Conservation (phyloP, 2,888 invertebrate species). For the Crioceris asparagi region DNA sequence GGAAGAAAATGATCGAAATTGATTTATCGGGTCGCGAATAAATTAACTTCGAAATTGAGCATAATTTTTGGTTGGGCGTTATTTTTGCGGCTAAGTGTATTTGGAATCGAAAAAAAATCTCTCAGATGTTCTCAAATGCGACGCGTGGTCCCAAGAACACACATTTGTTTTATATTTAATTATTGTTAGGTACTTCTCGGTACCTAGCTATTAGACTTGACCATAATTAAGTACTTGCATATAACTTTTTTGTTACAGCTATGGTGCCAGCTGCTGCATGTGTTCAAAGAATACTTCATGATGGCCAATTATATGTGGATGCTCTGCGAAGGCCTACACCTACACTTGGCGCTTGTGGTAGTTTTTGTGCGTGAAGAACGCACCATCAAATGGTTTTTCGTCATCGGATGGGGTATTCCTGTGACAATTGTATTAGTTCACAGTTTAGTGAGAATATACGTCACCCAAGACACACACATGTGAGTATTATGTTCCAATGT, state of each 20-base stretch:
- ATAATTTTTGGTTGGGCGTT: no score
- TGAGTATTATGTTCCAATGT: constrained; percentile 32
- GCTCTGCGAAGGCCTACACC: constrained; percentile 69
- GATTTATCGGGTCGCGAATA: no score
- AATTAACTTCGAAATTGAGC: no score
- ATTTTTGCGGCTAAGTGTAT: no score
- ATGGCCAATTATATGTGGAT: constrained; percentile 75
- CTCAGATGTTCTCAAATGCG: no score
- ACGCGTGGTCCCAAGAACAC: no score
- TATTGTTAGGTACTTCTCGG: no score
- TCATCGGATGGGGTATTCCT: constrained; percentile 58
- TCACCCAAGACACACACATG: constrained; percentile 45
- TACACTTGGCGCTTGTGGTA: constrained; percentile 65
- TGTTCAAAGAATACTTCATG: constrained; percentile 60
- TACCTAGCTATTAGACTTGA: no score
- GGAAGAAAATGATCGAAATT: no score
- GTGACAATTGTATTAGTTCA: constrained; percentile 42
- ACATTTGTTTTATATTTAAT: no score
- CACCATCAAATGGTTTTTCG: constrained; percentile 57
- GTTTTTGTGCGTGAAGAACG: constrained; percentile 65
- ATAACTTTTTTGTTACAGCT: constrained; percentile 40
- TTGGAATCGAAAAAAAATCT: no score
- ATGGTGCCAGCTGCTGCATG: constrained; percentile 61
- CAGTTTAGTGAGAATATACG: constrained; percentile 35
- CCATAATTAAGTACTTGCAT: no score